These are phyloP conservation scores for Pseudorhiza aurosa DNA, from an alignment of 30 jellyfish, hydroid and myxozoan genomes.

Conservation along the genomic window DNA sequence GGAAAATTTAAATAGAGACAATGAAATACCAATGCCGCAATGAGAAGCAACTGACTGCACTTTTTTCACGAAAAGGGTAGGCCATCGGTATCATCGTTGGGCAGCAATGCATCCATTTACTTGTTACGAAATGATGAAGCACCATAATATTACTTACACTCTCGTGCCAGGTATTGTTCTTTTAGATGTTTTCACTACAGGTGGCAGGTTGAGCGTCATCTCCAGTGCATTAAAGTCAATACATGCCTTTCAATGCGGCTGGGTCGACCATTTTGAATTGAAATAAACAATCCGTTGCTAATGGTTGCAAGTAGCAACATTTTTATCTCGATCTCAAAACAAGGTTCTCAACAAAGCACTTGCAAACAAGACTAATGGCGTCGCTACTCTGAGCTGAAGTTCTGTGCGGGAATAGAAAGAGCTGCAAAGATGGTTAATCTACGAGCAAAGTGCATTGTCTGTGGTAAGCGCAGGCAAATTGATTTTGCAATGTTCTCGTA, in stretches of 20 bases:
- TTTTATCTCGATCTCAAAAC: background rate
- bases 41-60: too few species aligned
- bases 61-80: too few species aligned
- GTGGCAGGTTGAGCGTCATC: slow-evolving; percentile 63
- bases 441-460: slow-evolving; percentile 58
- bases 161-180: slow-evolving; percentile 78
- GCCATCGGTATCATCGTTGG: too few species aligned
- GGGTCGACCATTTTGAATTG: slow-evolving; percentile 34
- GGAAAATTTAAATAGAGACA: too few species aligned
- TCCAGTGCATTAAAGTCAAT: background rate
- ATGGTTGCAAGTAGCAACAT: background rate
- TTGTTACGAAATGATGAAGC: too few species aligned
- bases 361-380: slow-evolving; percentile 39
- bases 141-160: slow-evolving; percentile 45
- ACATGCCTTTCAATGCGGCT: too few species aligned
- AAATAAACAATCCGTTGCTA: slow-evolving; percentile 20
- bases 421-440: slow-evolving; percentile 50
- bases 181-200: slow-evolving; percentile 53
- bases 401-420: background rate
- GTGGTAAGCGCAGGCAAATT: slow-evolving; percentile 20
- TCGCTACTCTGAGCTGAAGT: background rate
- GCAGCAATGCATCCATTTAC: too few species aligned
- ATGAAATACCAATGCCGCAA: too few species aligned
- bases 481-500: background rate
- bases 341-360: slow-evolving; percentile 18